Conservation (phyloP, 1,140 invertebrate genomes). For the Triops longicaudatus region DNA sequence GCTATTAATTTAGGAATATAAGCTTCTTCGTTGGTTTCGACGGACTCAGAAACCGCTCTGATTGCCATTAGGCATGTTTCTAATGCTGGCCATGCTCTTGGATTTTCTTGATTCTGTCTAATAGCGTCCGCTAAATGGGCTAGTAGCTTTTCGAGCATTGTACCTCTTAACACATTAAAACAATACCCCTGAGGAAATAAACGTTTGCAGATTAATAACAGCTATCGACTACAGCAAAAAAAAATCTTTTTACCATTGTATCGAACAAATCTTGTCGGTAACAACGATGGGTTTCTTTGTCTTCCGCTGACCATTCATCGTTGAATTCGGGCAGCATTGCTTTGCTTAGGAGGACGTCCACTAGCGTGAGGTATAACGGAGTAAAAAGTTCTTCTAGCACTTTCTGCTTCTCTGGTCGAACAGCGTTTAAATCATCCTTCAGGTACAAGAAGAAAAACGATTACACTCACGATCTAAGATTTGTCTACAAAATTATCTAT, state of each 20-base stretch:
- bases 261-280: slow-evolving; percentile 86
- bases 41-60: slow-evolving; percentile 61
- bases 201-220: neutral
- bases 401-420: slow-evolving; percentile 45
- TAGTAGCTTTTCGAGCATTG: slow-evolving; percentile 56
- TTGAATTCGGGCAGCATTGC: slow-evolving; percentile 48
- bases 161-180: slow-evolving; percentile 61
- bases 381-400: slow-evolving; percentile 46
- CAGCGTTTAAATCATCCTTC: slow-evolving; percentile 52
- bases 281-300: slow-evolving; percentile 75
- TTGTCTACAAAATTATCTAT: slow-evolving; percentile 25
- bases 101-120: slow-evolving; percentile 40
- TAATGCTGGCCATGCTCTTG: slow-evolving; percentile 53
- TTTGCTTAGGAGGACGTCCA: slow-evolving; percentile 55
- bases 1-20: slow-evolving; percentile 57
- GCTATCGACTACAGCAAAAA: neutral
- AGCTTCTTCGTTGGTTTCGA: slow-evolving; percentile 51
- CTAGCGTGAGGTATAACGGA: slow-evolving; percentile 56
- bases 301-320: slow-evolving; percentile 53
- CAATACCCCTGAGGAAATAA: slow-evolving; percentile 58
- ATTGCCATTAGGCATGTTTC: slow-evolving; percentile 77
- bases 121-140: slow-evolving; percentile 47
- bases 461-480: slow-evolving; percentile 24
- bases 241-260: slow-evolving; percentile 54
- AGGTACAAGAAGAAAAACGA: slow-evolving; percentile 31